Percentiles rank a stretch among this genome's conserved stretches.
phyloP scores from a whole-genome alignment of 2,113 vertebrate species.

The Spea bombifrons region DNA sequence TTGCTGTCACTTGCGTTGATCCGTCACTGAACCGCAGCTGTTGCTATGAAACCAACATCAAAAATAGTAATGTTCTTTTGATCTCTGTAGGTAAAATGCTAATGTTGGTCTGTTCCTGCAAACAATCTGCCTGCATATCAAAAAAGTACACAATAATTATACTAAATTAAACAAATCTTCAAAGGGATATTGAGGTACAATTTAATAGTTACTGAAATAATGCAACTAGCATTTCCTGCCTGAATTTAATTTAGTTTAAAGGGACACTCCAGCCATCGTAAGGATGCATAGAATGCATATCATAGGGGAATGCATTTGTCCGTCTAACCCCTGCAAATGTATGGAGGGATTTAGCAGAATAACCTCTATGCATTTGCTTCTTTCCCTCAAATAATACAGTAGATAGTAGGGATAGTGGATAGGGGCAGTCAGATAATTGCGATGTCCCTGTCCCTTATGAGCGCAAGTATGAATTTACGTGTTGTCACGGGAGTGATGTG shows the following conservation, averaged over 20 bases:
- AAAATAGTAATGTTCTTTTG: slow-evolving; percentile 46
- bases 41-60: slow-evolving; percentile 48
- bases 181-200: slow-evolving; percentile 27
- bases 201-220: background rate
- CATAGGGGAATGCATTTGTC: too few relatives aligned
- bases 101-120: slow-evolving; percentile 25
- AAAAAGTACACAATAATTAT: slow-evolving; percentile 33
- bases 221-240: background rate
- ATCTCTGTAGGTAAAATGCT: slow-evolving; percentile 43
- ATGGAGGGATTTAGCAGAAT: too few relatives aligned
- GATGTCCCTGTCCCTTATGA: too few relatives aligned
- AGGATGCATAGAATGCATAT: too few relatives aligned
- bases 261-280: too few relatives aligned
- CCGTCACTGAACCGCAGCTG: slow-evolving; percentile 34
- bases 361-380: too few relatives aligned
- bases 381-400: too few relatives aligned
- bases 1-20: slow-evolving; percentile 27
- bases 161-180: slow-evolving; percentile 33
- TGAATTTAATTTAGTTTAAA: background rate
- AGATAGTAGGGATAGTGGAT: too few relatives aligned
- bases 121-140: slow-evolving; percentile 43
- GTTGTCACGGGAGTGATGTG: too few relatives aligned
- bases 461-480: too few relatives aligned
- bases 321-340: too few relatives aligned
- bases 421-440: too few relatives aligned